Evolutionary conservation across 1,140 invertebrate species (phyloP).

Genomic region (Chymomyza costata): DNA sequence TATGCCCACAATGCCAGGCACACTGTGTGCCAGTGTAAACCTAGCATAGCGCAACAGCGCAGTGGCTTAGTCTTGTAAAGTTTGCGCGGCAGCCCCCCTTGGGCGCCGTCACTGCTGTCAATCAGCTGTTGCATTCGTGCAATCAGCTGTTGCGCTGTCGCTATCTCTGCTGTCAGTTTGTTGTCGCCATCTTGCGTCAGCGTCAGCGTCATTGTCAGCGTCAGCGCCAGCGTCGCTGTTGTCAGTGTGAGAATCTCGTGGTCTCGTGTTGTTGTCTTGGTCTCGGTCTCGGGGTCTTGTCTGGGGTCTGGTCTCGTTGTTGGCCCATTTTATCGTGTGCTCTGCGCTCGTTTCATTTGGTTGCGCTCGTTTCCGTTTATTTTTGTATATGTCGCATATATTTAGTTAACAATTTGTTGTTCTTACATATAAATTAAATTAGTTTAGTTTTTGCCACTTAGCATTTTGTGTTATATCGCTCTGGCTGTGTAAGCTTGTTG

Average conservation of each 20-base stretch:
- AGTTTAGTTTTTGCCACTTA: constrained; percentile 48
- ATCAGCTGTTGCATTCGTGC: constrained; percentile 21
- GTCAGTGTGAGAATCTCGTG: constrained; percentile 18
- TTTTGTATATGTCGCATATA: constrained; percentile 61
- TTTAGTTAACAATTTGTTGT: constrained; percentile 67
- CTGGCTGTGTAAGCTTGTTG: constrained; percentile 13
- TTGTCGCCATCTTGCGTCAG: constrained; percentile 5
- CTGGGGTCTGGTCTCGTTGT: constrained; percentile 22
- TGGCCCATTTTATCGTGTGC: constrained; percentile 14
- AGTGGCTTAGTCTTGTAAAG: no score
- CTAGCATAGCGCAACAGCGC: no score
- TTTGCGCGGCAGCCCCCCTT: no score
- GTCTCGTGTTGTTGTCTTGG: constrained; percentile 53
- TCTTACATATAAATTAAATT: constrained; percentile 68
- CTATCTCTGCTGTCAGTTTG: constrained; percentile 7
- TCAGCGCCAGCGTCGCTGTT: neutral
- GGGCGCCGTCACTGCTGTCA: constrained; percentile 19
- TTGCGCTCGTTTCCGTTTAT: constrained; percentile 39
- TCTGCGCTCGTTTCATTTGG: no score
- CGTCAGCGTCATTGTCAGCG: neutral
- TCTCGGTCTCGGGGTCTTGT: constrained; percentile 16
- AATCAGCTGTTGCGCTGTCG: constrained; percentile 22
- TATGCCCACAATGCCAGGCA: no score
- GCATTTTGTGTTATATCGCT: constrained; percentile 25
- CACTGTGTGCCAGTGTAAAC: no score